These are phyloP conservation scores for Bombyx huttoni DNA, from an alignment of 2,888 invertebrate species.

Conservation along the genomic window DNA sequence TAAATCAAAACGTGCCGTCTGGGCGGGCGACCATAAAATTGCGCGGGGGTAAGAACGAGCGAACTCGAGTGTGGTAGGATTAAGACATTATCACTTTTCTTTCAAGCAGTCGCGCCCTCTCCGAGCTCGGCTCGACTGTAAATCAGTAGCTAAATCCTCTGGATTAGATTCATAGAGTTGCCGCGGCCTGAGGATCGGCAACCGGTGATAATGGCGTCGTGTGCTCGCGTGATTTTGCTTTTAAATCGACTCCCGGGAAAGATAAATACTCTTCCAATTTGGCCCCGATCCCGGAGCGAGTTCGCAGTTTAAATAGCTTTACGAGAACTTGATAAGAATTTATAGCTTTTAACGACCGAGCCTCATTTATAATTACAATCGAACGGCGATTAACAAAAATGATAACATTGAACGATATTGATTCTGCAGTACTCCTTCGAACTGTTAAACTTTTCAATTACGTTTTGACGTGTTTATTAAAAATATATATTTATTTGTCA, in stretches of 20 bases:
- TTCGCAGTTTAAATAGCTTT: conserved; percentile 55
- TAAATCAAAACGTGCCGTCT: conserved; percentile 71
- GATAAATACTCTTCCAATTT: conserved; percentile 66
- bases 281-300: conserved; percentile 40
- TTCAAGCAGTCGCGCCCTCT: conserved; percentile 64
- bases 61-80: conserved; percentile 72
- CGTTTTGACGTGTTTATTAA: no score
- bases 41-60: conserved; percentile 32
- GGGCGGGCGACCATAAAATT: conserved; percentile 68
- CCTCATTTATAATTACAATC: conserved; percentile 34
- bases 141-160: conserved; percentile 71
- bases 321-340: conserved; percentile 40
- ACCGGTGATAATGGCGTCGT: conserved; percentile 65
- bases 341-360: conserved; percentile 48
- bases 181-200: conserved; percentile 64
- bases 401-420: no score
- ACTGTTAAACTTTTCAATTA: no score
- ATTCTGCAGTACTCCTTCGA: no score
- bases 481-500: no score
- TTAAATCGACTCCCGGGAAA: conserved; percentile 64
- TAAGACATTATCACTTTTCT: conserved; percentile 80
- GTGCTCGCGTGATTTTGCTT: conserved; percentile 70
- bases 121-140: conserved; percentile 57
- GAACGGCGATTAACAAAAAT: not conserved
- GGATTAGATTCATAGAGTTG: conserved; percentile 74